Percentiles rank a stretch among this genome's conserved stretches.
Conservation (phyloP, 2,888 invertebrate genomes). For the Chymomyza procnemis region DNA sequence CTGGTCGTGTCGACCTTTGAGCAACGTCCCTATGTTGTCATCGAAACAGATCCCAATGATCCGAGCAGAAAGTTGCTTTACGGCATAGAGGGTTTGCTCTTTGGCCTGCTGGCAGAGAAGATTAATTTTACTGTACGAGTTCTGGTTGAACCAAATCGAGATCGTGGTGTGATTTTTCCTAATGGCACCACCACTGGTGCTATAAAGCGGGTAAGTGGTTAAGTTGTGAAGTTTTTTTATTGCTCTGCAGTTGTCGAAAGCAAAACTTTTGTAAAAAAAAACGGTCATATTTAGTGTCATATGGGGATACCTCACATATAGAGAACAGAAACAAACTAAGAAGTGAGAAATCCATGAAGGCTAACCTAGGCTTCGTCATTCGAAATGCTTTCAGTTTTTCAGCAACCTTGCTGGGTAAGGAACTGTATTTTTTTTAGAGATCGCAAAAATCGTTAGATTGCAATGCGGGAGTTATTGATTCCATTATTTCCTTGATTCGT, state of each 20-base stretch:
- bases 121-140: slow-evolving; percentile 74
- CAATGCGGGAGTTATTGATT: no score
- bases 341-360: no score
- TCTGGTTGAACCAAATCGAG: slow-evolving; percentile 20
- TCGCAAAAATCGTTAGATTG: no score
- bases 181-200: slow-evolving; percentile 74
- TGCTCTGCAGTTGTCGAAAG: background rate
- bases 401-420: no score
- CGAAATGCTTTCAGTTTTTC: no score
- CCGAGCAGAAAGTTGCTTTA: slow-evolving; percentile 28
- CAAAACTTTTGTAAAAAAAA: no score
- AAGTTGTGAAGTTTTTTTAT: slow-evolving; percentile 54
- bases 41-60: slow-evolving; percentile 33
- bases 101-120: slow-evolving; percentile 56
- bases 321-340: no score
- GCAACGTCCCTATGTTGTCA: slow-evolving; percentile 60
- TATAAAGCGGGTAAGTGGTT: slow-evolving; percentile 61
- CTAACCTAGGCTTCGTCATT: no score
- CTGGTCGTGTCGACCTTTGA: slow-evolving; percentile 64
- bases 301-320: no score
- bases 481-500: no score
- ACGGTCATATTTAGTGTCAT: no score
- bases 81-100: slow-evolving; percentile 75
- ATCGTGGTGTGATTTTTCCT: slow-evolving; percentile 54
- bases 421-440: no score